These are phyloP conservation scores for Drosophila tanythrix DNA, from an alignment of 2,888 invertebrate species.

Conservation along the genomic window DNA sequence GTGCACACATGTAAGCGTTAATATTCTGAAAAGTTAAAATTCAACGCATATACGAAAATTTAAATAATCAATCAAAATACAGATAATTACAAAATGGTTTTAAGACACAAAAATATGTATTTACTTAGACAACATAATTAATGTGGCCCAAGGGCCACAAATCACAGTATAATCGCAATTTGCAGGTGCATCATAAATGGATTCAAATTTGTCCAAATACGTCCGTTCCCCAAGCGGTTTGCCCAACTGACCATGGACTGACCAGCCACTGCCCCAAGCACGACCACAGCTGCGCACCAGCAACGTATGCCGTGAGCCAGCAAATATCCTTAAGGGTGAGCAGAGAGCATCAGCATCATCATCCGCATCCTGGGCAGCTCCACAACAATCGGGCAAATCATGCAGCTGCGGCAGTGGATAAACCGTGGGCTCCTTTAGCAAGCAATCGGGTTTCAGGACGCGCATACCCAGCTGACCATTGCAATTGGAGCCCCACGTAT, in stretches of 20 bases:
- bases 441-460: constrained; percentile 78
- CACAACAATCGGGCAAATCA: constrained; percentile 74
- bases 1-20: background rate
- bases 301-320: constrained; percentile 92
- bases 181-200: constrained; percentile 47
- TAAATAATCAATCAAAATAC: background rate
- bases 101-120: background rate
- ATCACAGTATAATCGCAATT: constrained; percentile 64
- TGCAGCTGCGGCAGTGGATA: constrained; percentile 83
- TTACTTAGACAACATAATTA: constrained; percentile 34
- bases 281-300: constrained; percentile 88
- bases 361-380: constrained; percentile 11
- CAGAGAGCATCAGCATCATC: constrained; percentile 37
- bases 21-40: background rate
- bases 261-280: constrained; percentile 92
- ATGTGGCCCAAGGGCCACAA: constrained; percentile 86
- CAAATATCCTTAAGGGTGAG: constrained; percentile 86
- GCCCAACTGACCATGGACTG: constrained; percentile 92
- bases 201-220: constrained; percentile 73
- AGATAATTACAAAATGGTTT: background rate
- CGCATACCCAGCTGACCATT: constrained; percentile 92
- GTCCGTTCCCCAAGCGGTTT: constrained; percentile 14
- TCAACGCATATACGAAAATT: background rate
- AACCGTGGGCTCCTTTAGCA: constrained; percentile 75
- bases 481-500: constrained; percentile 96